Evolutionary conservation across 2,113 vertebrate genomes (phyloP).

Genomic region (Eupsittula cactorum): DNA sequence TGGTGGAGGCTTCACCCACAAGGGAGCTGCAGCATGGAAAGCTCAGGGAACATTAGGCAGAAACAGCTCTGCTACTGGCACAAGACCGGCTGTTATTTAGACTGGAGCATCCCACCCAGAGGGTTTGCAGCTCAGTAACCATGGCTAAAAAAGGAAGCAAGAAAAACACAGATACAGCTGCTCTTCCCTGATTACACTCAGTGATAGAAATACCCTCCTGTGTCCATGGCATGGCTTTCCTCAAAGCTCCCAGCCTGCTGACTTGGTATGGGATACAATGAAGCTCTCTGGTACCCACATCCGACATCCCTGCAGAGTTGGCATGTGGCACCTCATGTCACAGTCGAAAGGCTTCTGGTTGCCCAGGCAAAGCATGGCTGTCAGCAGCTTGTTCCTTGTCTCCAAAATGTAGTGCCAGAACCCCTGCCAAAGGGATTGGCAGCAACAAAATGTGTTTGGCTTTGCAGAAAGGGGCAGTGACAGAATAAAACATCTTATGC

Average conservation of each 20-base stretch:
- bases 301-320: not conserved
- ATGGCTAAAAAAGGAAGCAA: not conserved
- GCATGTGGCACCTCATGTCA: not conserved
- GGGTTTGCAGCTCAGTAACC: not conserved
- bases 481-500: not conserved
- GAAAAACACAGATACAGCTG: not conserved
- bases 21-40: not conserved
- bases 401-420: not conserved
- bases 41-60: not conserved
- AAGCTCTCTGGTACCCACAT: not conserved
- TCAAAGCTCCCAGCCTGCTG: not conserved
- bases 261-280: not conserved
- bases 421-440: not conserved
- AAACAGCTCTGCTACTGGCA: not conserved
- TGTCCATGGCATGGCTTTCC: not conserved
- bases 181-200: not conserved
- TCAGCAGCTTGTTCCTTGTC: not conserved
- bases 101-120: not conserved
- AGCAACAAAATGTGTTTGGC: not conserved
- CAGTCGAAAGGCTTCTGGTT: rapidly evolving
- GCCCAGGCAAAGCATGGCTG: not conserved
- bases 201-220: not conserved
- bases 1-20: not conserved
- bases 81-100: not conserved
- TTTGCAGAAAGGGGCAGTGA: not conserved